These are phyloP conservation scores for Orussus abietinus DNA, from an alignment of 1,140 invertebrate genomes.

Conservation along the genomic window DNA sequence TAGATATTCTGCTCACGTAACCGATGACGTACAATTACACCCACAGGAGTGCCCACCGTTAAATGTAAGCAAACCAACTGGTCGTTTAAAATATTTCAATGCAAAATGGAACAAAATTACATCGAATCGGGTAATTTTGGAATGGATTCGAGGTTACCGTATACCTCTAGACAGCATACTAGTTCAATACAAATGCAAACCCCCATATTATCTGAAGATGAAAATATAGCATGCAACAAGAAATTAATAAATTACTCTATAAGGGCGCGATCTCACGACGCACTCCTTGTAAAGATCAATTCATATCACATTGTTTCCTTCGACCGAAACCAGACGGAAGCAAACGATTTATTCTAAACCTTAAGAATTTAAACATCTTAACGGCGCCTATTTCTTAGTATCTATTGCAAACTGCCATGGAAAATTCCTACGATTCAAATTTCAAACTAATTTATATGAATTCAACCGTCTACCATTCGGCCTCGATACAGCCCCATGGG, in stretches of 20 bases:
- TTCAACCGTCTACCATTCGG: slow-evolving; percentile 15
- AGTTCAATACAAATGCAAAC: not conserved
- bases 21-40: too few relatives aligned
- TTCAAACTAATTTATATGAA: slow-evolving; percentile 14
- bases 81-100: slow-evolving; percentile 12
- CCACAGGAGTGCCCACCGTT: not conserved
- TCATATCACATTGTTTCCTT: slow-evolving; percentile 13
- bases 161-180: slow-evolving; percentile 3
- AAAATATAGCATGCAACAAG: not conserved
- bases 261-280: slow-evolving; percentile 6
- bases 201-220: not conserved
- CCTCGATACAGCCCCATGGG: slow-evolving; percentile 7
- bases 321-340: slow-evolving; percentile 5
- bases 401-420: slow-evolving; percentile 14
- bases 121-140: slow-evolving; percentile 12
- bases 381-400: slow-evolving; percentile 23
- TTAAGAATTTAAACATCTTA: slow-evolving; percentile 18
- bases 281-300: slow-evolving; percentile 2
- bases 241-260: slow-evolving; percentile 3
- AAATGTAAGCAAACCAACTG: slow-evolving; percentile 12
- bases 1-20: too few relatives aligned
- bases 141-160: slow-evolving; percentile 12
- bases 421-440: slow-evolving; percentile 23
- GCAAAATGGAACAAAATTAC: slow-evolving; percentile 15
- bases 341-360: slow-evolving; percentile 19